A percentile compares a stretch with the other conserved stretches of the same genome.
These are phyloP conservation scores for Neolamprologus sp. DNA, from an alignment of 2,113 vertebrate species.

Conservation along the genomic window DNA sequence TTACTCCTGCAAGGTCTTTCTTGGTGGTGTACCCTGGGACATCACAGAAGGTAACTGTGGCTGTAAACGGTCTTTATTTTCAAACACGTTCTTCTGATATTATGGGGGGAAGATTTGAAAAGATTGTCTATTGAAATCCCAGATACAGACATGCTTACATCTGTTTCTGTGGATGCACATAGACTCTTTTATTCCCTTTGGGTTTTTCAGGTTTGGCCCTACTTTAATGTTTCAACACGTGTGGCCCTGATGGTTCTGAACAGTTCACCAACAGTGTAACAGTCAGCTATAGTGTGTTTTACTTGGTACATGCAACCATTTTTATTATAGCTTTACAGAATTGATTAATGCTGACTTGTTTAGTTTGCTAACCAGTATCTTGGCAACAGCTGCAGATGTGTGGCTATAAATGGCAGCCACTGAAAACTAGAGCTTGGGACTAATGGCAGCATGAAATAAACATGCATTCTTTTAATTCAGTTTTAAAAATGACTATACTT, in stretches of 20 bases:
- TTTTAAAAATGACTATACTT: background rate
- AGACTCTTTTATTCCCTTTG: background rate
- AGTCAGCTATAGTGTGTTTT: background rate
- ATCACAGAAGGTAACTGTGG: slow-evolving; percentile 86
- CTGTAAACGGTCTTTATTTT: background rate
- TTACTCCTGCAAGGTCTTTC: slow-evolving; percentile 97
- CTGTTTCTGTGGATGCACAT: background rate
- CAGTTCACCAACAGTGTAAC: background rate
- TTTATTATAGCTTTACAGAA: background rate
- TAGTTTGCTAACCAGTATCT: background rate
- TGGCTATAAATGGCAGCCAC: background rate
- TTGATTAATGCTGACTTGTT: background rate
- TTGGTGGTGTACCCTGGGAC: slow-evolving; percentile 98
- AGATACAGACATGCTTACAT: background rate
- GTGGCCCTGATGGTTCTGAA: background rate
- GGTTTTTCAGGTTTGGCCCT: background rate
- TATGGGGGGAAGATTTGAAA: background rate
- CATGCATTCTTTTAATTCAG: background rate
- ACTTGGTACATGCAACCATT: background rate
- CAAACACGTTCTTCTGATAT: background rate
- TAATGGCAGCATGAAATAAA: background rate
- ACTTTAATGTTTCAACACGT: background rate
- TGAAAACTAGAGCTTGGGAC: background rate
- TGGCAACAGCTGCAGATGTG: background rate
- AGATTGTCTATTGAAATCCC: background rate